Base-by-base conservation (phyloP, 2,888 invertebrate species). In the Cetonia aurata region DNA sequence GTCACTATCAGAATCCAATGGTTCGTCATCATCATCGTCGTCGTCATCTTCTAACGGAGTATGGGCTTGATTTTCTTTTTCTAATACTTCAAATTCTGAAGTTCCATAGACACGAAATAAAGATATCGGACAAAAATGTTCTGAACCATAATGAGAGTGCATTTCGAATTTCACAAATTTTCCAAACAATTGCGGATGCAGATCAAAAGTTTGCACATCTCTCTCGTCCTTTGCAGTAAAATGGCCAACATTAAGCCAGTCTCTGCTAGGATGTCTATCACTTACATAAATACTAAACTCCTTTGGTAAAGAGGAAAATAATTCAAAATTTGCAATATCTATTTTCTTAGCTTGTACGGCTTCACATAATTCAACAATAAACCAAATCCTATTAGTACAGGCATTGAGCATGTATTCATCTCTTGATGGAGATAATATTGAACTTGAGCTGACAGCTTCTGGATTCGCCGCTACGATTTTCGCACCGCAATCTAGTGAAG, bases 391-490 rank as follows among this genome's bases (percentile, higher is more conserved):
- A 78, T 92, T 93, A 76, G 93, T 95, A 85, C 99, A 99, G 0
- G 96, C 94, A 83, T 98, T 99, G 71, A 99, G 89, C 93, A 99
- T 96, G 84, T 99, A 99, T 82, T 99, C 99, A 85, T 99, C 99
- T 75, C 92, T 89, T 70, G 95, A 94, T 3, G 95, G 92, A 59
- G 94, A 95, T 60, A 99, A 86, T 56, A 99, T 92, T 56, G 94
- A 93, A 83, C 92, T 89, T 68, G 95, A 89, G 81, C 96, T 95
- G 73, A 93, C 91, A 0, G 98, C 93, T 86, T 98, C 99, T 0
- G 94, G 92, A 86, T 99, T 99, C 3, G 94, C 91, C 19, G 94
- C 93, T 1, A 98, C 91, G 37, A 99, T 91, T 87, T 99, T 99
- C 0, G 99, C 98, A 0, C 99, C 99, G 86, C 99, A 99, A 80